Evolutionary conservation across 2,888 invertebrate species (phyloP).

Genomic region (Alsophila aescularia): DNA sequence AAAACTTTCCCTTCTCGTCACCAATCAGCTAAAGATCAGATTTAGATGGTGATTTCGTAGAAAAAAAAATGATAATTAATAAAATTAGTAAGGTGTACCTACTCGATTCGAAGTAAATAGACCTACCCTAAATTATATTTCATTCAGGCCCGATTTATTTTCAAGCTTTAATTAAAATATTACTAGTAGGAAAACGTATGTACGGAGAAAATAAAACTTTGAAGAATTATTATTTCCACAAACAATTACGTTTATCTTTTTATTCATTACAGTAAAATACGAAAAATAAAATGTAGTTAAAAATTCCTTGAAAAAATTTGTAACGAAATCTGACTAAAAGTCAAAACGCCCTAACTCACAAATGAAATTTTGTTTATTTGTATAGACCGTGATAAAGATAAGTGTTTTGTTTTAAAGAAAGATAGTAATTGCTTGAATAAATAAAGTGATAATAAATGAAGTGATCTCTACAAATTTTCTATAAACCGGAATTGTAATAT

Average conservation of each 20-base stretch:
- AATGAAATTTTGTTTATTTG: neutral
- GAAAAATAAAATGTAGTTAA: neutral
- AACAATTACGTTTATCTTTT: no score
- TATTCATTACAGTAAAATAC: no score
- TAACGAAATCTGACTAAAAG: neutral
- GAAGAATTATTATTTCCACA: no score
- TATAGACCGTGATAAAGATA: no score
- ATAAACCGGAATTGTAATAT: constrained; percentile 61
- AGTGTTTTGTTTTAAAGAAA: neutral
- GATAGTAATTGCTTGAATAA: neutral
- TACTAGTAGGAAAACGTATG: no score
- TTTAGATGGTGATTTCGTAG: constrained; percentile 29
- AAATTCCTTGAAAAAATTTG: neutral
- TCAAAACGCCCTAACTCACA: neutral
- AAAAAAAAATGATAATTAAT: constrained; percentile 9
- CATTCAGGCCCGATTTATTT: constrained; percentile 26
- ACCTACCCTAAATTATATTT: constrained; percentile 6
- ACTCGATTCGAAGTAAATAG: constrained; percentile 12
- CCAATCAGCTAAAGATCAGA: constrained; percentile 7
- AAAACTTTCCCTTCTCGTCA: neutral
- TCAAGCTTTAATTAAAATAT: no score
- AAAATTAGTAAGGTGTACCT: constrained; percentile 15
- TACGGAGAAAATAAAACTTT: no score
- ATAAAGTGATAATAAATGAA: constrained; percentile 35
- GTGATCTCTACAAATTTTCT: constrained; percentile 45